These are phyloP conservation scores for Nomada lathburiana DNA, from an alignment of 2,888 invertebrate species.

Conservation along the genomic window DNA sequence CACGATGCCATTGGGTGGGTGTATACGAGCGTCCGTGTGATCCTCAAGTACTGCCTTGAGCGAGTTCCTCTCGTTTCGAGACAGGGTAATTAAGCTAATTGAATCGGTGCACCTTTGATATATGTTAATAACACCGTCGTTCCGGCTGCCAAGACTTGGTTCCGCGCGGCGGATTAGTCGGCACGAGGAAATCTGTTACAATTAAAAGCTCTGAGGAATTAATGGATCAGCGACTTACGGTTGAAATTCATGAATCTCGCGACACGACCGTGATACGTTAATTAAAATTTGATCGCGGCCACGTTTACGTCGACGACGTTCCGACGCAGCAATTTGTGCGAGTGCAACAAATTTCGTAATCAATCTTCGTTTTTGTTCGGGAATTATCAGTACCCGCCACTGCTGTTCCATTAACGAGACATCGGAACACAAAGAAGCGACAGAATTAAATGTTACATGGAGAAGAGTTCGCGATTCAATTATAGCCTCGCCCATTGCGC, in stretches of 20 bases:
- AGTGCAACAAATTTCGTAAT: no score
- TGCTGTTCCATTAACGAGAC: background rate
- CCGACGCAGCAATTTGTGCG: no score
- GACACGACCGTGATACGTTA: no score
- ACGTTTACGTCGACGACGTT: no score
- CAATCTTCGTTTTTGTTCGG: no score
- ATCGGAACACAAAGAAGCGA: background rate
- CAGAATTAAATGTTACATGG: background rate
- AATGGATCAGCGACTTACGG: background rate
- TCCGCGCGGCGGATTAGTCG: background rate
- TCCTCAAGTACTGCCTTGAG: conserved; percentile 35
- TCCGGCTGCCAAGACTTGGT: background rate
- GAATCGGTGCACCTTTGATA: conserved; percentile 54
- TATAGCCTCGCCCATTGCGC: conserved; percentile 13
- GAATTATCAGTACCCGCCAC: no score
- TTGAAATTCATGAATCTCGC: background rate
- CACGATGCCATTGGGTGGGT: background rate
- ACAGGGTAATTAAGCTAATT: conserved; percentile 63
- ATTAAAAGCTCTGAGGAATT: background rate
- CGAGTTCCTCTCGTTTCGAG: conserved; percentile 37
- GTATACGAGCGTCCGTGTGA: background rate
- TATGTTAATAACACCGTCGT: conserved; percentile 48
- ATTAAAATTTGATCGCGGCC: no score
- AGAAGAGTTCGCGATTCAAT: background rate
- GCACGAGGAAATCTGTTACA: background rate